Base-by-base conservation (phyloP, 30 jellyfish, hydroid and myxozoan genomes). In the Hydractinia symbiolongicarpus region DNA sequence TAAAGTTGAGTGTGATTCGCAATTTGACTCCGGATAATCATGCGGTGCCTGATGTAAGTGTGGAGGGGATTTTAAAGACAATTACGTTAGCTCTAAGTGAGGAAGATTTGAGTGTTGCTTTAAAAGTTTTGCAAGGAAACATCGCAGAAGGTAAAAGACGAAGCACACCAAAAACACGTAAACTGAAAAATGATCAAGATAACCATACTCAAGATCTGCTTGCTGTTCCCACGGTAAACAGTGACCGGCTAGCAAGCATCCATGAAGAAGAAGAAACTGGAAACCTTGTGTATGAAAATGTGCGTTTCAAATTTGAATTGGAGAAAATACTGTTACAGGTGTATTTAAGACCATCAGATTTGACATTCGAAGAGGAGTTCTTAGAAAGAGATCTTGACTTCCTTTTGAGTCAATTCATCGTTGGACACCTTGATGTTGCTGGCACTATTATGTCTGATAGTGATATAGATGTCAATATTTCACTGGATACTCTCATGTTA, bases 281-380 rank as follows among this genome's bases (percentile, higher is more conserved):
- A 4, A 10, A 64, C 19, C 44, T 30, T 30, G 44, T 30, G 44
- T 91, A 93, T 89, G 67, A 75, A 40, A 82, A 81, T 61, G 73
- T 88, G 9, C 64, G 75, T 51, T 86, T 91, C 55, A 72, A 79
- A 14, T 86, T 91, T 66, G 97, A 86, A 53, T 74, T 91, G 61
- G 97, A 83, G 49, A 83, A 86, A 60, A 85, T 91, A 40, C 78
- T 73, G 13, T 71, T 86, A 4, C 94, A 86, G 57, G 52, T 91
- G 50, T 91, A 81, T 67, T 55, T 67, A 56, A 86, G 68, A 50
- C 96, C 97, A 7, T 77, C 94, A 0, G 97, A 91, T 60, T 82
- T 86, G 97, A 93, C 93, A 68, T 50, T 83, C 52, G 94, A 88
- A 60, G 97, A 91, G 49, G 96, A 92, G 55, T 92, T 92, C 78